Evolutionary conservation across 2,113 vertebrate species (phyloP).

Genomic region (Caracal caracal): DNA sequence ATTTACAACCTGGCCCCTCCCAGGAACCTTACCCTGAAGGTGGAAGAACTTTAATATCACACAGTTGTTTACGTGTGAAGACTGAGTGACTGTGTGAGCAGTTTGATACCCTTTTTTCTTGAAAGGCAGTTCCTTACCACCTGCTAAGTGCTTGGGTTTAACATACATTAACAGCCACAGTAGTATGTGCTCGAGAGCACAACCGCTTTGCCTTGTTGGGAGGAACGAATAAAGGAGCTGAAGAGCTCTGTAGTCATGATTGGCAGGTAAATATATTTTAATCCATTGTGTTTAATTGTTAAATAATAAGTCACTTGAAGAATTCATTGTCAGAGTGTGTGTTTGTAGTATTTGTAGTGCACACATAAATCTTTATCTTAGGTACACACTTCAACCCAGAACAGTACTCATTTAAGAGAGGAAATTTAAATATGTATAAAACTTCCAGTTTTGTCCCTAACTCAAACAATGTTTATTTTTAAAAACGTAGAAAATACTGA

Average conservation of each 20-base stretch:
- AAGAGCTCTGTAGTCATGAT: conserved; percentile 4
- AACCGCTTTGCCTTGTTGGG: neutral
- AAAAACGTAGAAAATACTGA: conserved; percentile 52
- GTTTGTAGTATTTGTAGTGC: neutral
- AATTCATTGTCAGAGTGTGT: neutral
- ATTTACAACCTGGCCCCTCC: neutral
- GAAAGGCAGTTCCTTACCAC: neutral
- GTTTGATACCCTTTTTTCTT: neutral
- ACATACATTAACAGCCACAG: neutral
- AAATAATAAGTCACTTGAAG: neutral
- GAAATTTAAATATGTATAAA: neutral
- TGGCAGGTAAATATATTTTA: neutral
- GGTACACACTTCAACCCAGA: neutral
- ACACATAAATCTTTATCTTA: neutral
- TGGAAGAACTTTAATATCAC: neutral
- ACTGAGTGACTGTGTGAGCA: neutral
- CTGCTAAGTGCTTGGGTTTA: neutral
- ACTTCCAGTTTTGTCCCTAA: neutral
- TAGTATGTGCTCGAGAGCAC: neutral
- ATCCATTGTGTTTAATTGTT: neutral
- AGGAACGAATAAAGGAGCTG: neutral
- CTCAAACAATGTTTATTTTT: conserved; percentile 47
- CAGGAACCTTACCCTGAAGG: neutral
- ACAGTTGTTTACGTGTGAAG: neutral
- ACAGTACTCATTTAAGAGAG: neutral